Base-by-base conservation (phyloP, 53 echinoderm and acorn worm species). In the Echinarachnius parma region DNA sequence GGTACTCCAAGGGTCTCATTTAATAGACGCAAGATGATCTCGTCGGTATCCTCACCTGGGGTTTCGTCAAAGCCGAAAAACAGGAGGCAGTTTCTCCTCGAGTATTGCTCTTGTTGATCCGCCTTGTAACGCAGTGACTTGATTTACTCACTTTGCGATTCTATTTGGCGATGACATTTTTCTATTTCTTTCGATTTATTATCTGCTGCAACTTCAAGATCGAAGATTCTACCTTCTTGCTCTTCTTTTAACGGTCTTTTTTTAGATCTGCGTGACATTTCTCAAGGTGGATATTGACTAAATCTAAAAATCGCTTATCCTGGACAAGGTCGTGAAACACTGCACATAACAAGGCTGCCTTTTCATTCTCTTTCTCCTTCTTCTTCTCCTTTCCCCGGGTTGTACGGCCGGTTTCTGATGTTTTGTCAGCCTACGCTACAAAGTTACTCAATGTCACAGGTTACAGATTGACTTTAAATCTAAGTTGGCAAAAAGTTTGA, bases 381-480 rank as follows among this genome's bases (percentile, higher is more conserved):
- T n/a, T n/a, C n/a, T n/a, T 39, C 42, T 39, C 42, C 42, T 39
- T 39, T 39, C 42, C 42, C 42, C 42, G 42, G 42, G 42, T 39
- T 39, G 42, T 7, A 39, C 42, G 42, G 42, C 42, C 42, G 42
- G 42, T 39, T 39, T 39, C 7, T 13, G 42, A 39, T 39, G 42
- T 39, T n/a, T n/a, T n/a, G n/a, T n/a, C n/a, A n/a, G n/a, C n/a
- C n/a, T n/a, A n/a, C n/a, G n/a, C n/a, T n/a, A n/a, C n/a, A n/a
- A n/a, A n/a, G n/a, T n/a, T n/a, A n/a, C n/a, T n/a, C n/a, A n/a
- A n/a, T n/a, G n/a, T n/a, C n/a, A n/a, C n/a, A n/a, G n/a, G n/a
- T n/a, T n/a, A n/a, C n/a, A n/a, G n/a, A n/a, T n/a, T n/a, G n/a
- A n/a, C n/a, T n/a, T n/a, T n/a, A n/a, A n/a, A n/a, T n/a, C n/a